These are phyloP conservation scores for Amphiprion percula DNA, from an alignment of 2,113 vertebrate species.

Conservation along the genomic window DNA sequence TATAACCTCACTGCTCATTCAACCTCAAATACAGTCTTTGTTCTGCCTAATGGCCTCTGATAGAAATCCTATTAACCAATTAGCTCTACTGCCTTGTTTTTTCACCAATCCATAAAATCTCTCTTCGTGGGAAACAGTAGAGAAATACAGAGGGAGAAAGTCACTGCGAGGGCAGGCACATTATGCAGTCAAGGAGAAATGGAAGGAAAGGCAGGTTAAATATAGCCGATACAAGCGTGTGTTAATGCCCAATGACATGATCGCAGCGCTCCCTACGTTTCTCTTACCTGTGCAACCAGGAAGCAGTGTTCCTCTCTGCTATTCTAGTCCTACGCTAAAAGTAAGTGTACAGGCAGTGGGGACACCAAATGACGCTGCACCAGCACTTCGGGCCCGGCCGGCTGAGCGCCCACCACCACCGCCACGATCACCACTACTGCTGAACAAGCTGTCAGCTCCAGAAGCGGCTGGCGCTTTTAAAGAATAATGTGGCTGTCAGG, in stretches of 20 bases:
- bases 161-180: conserved; percentile 44
- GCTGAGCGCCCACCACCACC: conserved; percentile 57
- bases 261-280: conserved; percentile 30
- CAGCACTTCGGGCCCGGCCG: conserved; percentile 70
- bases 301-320: conserved; percentile 32
- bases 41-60: conserved; percentile 71
- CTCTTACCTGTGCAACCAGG: conserved; percentile 63
- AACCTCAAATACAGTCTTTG: conserved; percentile 56
- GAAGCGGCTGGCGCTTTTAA: conserved; percentile 78
- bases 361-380: conserved; percentile 73
- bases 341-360: conserved; percentile 41
- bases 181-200: conserved; percentile 55
- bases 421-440: conserved; percentile 64
- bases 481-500: conserved; percentile 84
- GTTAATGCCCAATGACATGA: conserved; percentile 42
- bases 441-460: conserved; percentile 82
- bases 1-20: conserved; percentile 9
- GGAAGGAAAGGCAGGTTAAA: conserved; percentile 64
- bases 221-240: conserved; percentile 52
- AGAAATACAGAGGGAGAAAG: conserved; percentile 37
- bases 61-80: conserved; percentile 76
- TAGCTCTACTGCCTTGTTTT: conserved; percentile 61
- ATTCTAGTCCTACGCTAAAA: not conserved
- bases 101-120: conserved; percentile 69
- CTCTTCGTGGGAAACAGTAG: conserved; percentile 36